Base-by-base conservation (phyloP, 2,797 vertebrate genomes). In the Brotula barbata region DNA sequence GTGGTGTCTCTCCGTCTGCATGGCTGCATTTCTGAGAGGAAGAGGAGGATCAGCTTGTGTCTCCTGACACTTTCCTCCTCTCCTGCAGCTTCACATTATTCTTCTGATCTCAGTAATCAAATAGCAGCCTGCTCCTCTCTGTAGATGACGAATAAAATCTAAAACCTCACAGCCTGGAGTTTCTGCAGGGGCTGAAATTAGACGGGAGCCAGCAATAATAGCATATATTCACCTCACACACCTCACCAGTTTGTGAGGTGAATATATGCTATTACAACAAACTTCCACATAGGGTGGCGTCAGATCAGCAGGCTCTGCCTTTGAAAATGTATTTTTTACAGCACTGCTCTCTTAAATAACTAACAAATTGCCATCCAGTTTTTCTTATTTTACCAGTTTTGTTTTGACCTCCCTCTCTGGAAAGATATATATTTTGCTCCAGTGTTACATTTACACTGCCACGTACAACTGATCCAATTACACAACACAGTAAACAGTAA, bases 1-100 rank as follows among this genome's bases (percentile, higher is more conserved):
- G 39, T n/a, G 20, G 1, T 56, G 23, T 61, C 16, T 47, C 73
- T 77, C 73, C 50, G 71, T 83, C 52, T 75, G 55, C 70, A 73
- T 61, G 51, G 59, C 53, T 66, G 16, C 51, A 56, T 69, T 67
- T 83, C 23, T 55, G 31, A 70, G 57, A 42, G 19, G 25, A 33
- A 61, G 60, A 71, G 71, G 3, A 3, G 25, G 25, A 28, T 28
- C 40, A 54, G 34, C 51, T 40, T 48, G 52, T 83, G 60, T 72
- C 34, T 58, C 23, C 36, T 17, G 60, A 77, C 62, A 34, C 58
- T 49, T 33, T 15, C 52, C 40, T 57, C 25, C 39, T 52, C 45
- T 15, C 57, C 44, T 21, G 33, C 58, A 67, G 64, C 71, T 61
- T 63, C 51, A 44, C 41, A 46, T 28, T 28, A 45, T 48, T 17